phyloP scores from a whole-genome alignment of 2,888 invertebrate genomes.

The Caenorhabditis panamensis region DNA sequence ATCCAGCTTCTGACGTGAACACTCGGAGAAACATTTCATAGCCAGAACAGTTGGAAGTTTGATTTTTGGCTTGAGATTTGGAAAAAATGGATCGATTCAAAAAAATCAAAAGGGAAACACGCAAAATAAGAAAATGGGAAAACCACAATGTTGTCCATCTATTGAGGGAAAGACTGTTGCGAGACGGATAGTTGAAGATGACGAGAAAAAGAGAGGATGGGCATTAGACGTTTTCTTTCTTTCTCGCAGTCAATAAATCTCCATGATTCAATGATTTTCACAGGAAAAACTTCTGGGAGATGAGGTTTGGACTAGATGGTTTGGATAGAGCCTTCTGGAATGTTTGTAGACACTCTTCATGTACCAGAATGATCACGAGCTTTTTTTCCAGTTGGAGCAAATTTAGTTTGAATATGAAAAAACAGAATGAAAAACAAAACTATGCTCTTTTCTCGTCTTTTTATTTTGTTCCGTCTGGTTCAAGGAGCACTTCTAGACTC shows the following conservation, averaged over 20 bases:
- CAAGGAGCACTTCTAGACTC: not conserved
- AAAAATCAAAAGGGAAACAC: conserved; percentile 4
- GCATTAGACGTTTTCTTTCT: conserved; percentile 20
- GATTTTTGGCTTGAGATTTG: conserved; percentile 20
- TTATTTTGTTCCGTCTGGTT: not conserved
- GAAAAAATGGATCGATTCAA: conserved; percentile 2
- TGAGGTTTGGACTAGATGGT: too few species aligned
- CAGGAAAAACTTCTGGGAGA: not conserved
- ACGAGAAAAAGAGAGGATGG: conserved; percentile 31
- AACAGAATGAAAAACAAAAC: too few species aligned
- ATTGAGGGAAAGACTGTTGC: conserved; percentile 22
- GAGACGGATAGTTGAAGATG: conserved; percentile 8
- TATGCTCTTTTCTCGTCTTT: not conserved
- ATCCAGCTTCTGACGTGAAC: conserved; percentile 24
- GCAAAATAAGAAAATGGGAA: conserved; percentile 20
- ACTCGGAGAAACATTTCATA: not conserved
- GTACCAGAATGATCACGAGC: too few species aligned
- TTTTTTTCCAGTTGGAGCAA: too few species aligned
- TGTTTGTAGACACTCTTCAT: too few species aligned
- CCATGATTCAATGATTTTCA: conserved; percentile 26
- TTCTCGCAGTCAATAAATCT: conserved; percentile 43
- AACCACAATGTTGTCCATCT: conserved; percentile 20
- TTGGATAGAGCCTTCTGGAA: too few species aligned
- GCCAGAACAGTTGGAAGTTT: conserved; percentile 24
- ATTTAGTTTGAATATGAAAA: too few species aligned